A percentile compares a stretch with the other conserved stretches of the same genome.
Conservation (phyloP, 30 jellyfish, hydroid and myxozoan genomes). For the Aurelia aurita region DNA sequence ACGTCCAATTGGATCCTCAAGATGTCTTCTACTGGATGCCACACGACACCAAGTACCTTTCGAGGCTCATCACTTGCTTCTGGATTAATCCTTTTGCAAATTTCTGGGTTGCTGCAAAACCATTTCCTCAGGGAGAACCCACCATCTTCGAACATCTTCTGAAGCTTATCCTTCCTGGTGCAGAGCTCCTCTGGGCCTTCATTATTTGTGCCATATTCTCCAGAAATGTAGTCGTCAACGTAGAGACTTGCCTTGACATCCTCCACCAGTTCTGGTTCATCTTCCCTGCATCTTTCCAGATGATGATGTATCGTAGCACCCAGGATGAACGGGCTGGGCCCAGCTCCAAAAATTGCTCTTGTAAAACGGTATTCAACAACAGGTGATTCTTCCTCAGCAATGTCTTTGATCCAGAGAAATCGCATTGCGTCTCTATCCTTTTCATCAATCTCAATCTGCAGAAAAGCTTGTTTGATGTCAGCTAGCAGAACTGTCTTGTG, state of each 20-base stretch:
- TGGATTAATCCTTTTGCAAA: conserved; percentile 20
- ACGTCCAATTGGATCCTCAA: conserved; percentile 1
- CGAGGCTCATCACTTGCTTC: conserved; percentile 22
- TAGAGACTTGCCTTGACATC: conserved; percentile 38
- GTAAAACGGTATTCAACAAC: conserved; percentile 24
- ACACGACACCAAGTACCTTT: conserved; percentile 24
- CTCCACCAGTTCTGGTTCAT: conserved; percentile 34
- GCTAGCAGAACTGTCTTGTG: conserved; percentile 20
- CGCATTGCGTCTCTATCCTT: conserved; percentile 59
- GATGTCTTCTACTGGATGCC: conserved; percentile 13
- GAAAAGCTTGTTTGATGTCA: conserved; percentile 62
- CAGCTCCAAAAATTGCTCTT: conserved; percentile 65
- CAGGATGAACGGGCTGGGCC: conserved; percentile 48
- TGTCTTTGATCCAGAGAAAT: conserved; percentile 45
- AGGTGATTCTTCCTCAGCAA: conserved; percentile 9
- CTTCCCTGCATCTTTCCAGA: background rate
- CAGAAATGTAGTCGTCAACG: conserved; percentile 58
- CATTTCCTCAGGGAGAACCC: conserved; percentile 31
- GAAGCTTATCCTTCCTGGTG: background rate
- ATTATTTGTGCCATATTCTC: background rate
- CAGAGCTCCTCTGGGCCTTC: conserved; percentile 3
- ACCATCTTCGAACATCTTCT: conserved; percentile 33
- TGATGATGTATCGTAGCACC: conserved; percentile 41
- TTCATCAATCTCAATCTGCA: conserved; percentile 59
- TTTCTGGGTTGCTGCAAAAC: conserved; percentile 26